These are phyloP conservation scores for Eolophus roseicapilla DNA, from an alignment of 2,113 vertebrate genomes.

Conservation along the genomic window DNA sequence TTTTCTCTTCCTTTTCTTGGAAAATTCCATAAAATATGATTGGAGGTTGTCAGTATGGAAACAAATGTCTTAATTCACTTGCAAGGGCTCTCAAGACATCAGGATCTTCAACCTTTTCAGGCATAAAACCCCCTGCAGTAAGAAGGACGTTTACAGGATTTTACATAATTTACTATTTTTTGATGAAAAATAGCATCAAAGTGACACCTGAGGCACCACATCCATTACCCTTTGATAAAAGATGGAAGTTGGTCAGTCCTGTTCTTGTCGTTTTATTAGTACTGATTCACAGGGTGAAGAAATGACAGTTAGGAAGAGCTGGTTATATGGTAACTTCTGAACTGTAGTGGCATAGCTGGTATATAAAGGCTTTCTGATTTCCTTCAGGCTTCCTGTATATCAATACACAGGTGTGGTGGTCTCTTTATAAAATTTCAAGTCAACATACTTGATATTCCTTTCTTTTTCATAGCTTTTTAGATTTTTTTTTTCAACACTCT, in stretches of 20 bases:
- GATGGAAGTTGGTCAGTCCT: neutral
- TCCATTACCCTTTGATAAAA: neutral
- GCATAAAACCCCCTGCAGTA: neutral
- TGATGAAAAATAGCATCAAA: neutral
- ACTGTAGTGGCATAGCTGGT: neutral
- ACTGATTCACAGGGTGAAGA: neutral
- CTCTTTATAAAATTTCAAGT: neutral
- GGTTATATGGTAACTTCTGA: neutral
- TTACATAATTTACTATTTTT: neutral
- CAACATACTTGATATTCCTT: neutral
- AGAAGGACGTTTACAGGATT: neutral
- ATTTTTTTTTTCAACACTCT: fast-evolving
- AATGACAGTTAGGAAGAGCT: neutral
- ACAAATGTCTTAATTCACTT: neutral
- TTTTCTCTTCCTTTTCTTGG: neutral
- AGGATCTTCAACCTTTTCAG: neutral
- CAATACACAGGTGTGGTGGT: neutral
- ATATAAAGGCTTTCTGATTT: neutral
- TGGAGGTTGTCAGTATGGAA: neutral
- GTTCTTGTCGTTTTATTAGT: neutral
- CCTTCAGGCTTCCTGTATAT: neutral
- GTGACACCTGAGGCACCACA: neutral
- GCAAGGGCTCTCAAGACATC: neutral
- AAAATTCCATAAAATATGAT: neutral
- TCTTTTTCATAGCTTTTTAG: neutral